Evolutionary conservation across 2,113 vertebrate genomes (phyloP), one percentile per base, ranked within the genome.

Genomic region (Syngnathus typhle): DNA sequence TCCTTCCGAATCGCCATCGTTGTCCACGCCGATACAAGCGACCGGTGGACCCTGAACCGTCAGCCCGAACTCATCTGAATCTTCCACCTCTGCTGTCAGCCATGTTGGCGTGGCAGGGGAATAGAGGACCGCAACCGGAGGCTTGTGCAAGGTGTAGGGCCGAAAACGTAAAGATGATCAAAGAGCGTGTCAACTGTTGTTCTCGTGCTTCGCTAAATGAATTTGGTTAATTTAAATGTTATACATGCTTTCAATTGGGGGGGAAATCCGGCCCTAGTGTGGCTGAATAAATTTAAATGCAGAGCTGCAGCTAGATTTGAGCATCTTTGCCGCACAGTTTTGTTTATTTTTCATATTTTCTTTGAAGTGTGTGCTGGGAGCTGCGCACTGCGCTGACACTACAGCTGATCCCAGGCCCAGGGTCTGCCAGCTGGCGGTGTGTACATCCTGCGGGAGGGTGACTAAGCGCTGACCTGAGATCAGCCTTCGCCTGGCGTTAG

Each of bases 311-410:
- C 74, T 83, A 82, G 73, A 49, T 65, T 76, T 80, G 83, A 83
- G 75, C 54, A 84, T 87, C 72, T 86, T 86, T 88, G 84, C 88
- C 88, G 87, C 82, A 89, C 82, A 82, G 82, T 88, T 88, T 88
- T 91, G 87, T 90, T 91, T 88, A 89, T 90, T 90, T 89, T 90
- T 89, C 86, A 89, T 89, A 89, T 89, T 91, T 91, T 88, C 87
- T 89, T 89, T 91, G 87, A 90, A 92, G 91, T 88, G 88, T 88
- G 88, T 89, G 89, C 86, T 89, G 89, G 89, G 87, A 90, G 88
- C 87, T 87, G 88, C 86, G 82, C 83, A 85, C 88, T 86, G 85
- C 85, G 88, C 79, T 75, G 83, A 84, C 84, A 89, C 87, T 81
- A 63, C 85, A 84, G 84, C 88, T 88, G 88, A 87, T 82, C 86